Conservation (phyloP, 1,140 invertebrate species). For the Leptinotarsa undecemlineata region DNA sequence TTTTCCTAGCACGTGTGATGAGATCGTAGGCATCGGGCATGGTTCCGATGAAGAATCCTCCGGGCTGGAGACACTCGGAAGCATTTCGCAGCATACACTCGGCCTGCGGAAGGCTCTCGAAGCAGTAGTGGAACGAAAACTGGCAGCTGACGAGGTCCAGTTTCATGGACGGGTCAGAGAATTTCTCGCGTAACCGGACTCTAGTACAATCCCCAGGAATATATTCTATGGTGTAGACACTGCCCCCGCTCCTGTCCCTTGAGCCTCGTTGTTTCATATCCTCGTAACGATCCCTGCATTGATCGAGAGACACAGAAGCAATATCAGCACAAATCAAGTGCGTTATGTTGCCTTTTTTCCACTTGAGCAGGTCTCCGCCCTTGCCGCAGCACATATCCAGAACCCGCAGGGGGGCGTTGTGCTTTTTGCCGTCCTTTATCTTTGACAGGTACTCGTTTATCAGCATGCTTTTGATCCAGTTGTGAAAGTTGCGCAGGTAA, state of each 20-base stretch:
- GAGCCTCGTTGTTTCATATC: slow-evolving; percentile 59
- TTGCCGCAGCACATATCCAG: slow-evolving; percentile 88
- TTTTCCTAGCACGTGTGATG: slow-evolving; percentile 63
- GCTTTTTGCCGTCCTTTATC: slow-evolving; percentile 64
- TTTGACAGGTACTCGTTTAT: slow-evolving; percentile 76
- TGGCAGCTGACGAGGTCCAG: slow-evolving; percentile 95
- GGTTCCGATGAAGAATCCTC: slow-evolving; percentile 94
- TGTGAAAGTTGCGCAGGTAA: slow-evolving; percentile 95
- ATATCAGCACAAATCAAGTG: slow-evolving; percentile 96
- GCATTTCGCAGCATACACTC: slow-evolving; percentile 92
- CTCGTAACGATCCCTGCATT: slow-evolving; percentile 75
- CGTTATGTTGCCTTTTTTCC: slow-evolving; percentile 80
- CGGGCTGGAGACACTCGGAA: slow-evolving; percentile 81
- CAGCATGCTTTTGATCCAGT: slow-evolving; percentile 96
- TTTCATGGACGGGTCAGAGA: slow-evolving; percentile 72
- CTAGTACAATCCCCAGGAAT: slow-evolving; percentile 89
- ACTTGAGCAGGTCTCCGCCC: slow-evolving; percentile 98
- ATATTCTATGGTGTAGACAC: slow-evolving; percentile 83
- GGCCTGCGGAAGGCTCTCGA: slow-evolving; percentile 90
- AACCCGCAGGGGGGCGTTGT: slow-evolving; percentile 64
- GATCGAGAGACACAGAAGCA: slow-evolving; percentile 87
- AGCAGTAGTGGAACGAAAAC: slow-evolving; percentile 97
- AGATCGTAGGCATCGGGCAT: slow-evolving; percentile 93
- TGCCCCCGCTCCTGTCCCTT: slow-evolving; percentile 52
- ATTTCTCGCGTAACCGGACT: slow-evolving; percentile 74